These are phyloP conservation scores for Amphilophus citrinellus DNA, from an alignment of 2,113 vertebrate species.

Conservation along the genomic window DNA sequence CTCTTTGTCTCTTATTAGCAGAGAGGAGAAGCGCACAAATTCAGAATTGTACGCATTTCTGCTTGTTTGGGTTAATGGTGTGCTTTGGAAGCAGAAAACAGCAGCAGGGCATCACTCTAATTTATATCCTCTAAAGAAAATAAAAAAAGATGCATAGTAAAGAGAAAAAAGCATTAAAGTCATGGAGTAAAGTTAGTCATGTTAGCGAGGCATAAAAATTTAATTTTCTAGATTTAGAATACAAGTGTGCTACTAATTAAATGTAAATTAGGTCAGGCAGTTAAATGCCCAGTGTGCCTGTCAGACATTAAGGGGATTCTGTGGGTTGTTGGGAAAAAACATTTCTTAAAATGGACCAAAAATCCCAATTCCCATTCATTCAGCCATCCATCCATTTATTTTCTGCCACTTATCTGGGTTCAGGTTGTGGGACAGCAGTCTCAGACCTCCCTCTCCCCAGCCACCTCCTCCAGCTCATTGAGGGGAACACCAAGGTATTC, in stretches of 20 bases:
- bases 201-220: conserved; percentile 46
- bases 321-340: conserved; percentile 27
- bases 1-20: conserved; percentile 75
- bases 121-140: conserved; percentile 67
- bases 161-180: conserved; percentile 48
- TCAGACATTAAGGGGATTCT: conserved; percentile 23
- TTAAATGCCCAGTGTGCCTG: conserved; percentile 43
- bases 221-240: conserved; percentile 32
- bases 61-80: conserved; percentile 80
- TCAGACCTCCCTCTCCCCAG: not conserved
- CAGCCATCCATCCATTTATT: not conserved
- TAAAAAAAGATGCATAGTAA: not conserved
- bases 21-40: conserved; percentile 59
- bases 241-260: conserved; percentile 64
- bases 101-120: conserved; percentile 78
- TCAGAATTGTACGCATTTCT: conserved; percentile 73
- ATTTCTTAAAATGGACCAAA: conserved; percentile 24
- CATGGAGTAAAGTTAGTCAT: conserved; percentile 59
- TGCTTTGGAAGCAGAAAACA: conserved; percentile 73
- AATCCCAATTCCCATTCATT: not conserved
- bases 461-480: not conserved
- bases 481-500: not conserved
- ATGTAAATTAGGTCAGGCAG: conserved; percentile 58
- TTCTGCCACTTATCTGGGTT: not conserved
- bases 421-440: not conserved